Base-by-base conservation (phyloP, 1,140 invertebrate genomes). In the Neotoxoptera formosana region DNA sequence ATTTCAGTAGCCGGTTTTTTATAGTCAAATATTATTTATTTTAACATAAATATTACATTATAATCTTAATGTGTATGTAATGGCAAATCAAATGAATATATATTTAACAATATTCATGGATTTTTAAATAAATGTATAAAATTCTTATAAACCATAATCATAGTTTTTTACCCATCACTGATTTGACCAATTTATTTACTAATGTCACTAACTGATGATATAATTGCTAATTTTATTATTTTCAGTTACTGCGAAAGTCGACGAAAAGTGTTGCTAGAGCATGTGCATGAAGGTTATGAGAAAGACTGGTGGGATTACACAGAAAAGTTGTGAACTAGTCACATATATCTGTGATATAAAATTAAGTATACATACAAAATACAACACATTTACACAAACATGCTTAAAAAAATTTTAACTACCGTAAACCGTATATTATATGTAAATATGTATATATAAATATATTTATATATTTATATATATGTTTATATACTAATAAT, bases 251-350 rank as follows among this genome's bases (percentile, higher is more conserved):
- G 99, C 96, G 99, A 99, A 95, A 98, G 98, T 95, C 96, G 99
- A 95, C 96, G 99, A 94, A 98, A 98, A 96, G 98, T 99, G 94
- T 96, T 99, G 93, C 96, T 99, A 94, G 98, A 99, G 95, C 99
- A 99, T 95, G 99, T 99, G 47, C 97, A 99, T 95, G 99, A 99
- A 96, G 99, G 99, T 91, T 99, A 99, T 95, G 99, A 99, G 95
- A 99, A 99, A 96, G 99, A 99, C 95, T 98, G 98, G 97, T 99
- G 99, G 99, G 98, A 98, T 94, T 98, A 98, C 95, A 98, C 97
- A 95, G 97, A 98, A 96, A 97, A 97, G 95, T 94, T 90, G 93
- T 94, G 87, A 94, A 93, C 53, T 94, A 90, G 41, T 90, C 94
- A 86, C 92, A 84, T 93, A 56, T 84, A 86, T 86, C 76, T 84